A percentile compares a stretch with the other conserved stretches of the same genome.
Evolutionary conservation across 1,140 invertebrate species (phyloP).

Genomic region (Cherax quadricarinatus): DNA sequence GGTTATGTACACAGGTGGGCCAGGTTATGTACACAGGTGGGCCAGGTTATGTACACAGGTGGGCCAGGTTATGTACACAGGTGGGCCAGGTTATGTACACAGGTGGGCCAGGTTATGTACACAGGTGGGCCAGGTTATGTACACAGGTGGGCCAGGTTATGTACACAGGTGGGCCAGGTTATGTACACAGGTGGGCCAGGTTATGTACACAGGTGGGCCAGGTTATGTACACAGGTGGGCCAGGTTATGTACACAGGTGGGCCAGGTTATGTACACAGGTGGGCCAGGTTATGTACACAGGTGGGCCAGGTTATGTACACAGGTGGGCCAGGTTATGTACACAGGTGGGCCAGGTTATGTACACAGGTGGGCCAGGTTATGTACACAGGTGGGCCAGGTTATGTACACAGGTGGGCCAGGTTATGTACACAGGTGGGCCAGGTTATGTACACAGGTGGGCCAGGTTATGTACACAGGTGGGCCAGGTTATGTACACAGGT

Average conservation of each 20-base stretch:
- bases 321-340: background rate
- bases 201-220: background rate
- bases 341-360: background rate
- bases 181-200: background rate
- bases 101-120: background rate
- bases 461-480: background rate
- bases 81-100: background rate
- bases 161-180: background rate
- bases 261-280: no score
- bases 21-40: background rate
- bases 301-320: background rate
- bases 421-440: background rate
- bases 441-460: background rate
- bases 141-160: no score
- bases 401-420: no score
- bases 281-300: background rate
- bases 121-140: background rate
- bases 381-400: background rate
- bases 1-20: no score
- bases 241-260: background rate
- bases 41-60: background rate
- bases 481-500: background rate
- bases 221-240: background rate
- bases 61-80: background rate
- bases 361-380: background rate